Percentiles rank a stretch among this genome's conserved stretches.
These are phyloP conservation scores for Cepphus grylle DNA, from an alignment of 2,113 vertebrate genomes.

Conservation along the genomic window DNA sequence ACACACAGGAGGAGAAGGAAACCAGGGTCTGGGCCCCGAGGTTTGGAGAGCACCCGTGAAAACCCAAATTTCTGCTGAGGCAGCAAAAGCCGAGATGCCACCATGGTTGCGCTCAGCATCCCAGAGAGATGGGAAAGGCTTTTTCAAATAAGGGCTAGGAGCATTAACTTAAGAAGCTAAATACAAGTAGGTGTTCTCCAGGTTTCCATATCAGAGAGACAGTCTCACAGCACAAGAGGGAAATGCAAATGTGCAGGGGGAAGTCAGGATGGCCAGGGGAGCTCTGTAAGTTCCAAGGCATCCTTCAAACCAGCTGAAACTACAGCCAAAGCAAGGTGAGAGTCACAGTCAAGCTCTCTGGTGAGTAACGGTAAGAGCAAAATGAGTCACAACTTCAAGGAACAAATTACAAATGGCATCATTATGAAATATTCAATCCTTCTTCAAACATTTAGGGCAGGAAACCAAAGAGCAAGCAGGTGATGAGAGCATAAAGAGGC, in stretches of 20 bases:
- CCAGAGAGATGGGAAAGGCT: background rate
- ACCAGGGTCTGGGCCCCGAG: fast-evolving
- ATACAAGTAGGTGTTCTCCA: background rate
- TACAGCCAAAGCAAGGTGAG: background rate
- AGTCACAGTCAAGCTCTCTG: background rate
- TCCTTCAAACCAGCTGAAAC: background rate
- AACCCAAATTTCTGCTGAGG: background rate
- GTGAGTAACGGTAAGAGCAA: background rate
- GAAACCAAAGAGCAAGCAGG: conserved; percentile 20
- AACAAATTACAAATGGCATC: background rate
- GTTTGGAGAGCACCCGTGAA: background rate
- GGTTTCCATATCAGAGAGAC: background rate
- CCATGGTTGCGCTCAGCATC: background rate
- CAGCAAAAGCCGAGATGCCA: background rate
- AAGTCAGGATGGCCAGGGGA: background rate
- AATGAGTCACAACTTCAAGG: background rate
- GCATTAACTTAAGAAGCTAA: background rate
- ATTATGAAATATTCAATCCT: background rate
- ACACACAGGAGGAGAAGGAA: background rate
- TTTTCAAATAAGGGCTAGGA: background rate
- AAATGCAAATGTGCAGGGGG: background rate
- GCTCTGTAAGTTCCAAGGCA: background rate
- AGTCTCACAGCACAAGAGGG: background rate
- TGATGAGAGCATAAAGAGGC: background rate
- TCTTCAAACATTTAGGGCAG: background rate